Conservation (phyloP, 1,140 invertebrate species). For the Chrysopa pallens region DNA sequence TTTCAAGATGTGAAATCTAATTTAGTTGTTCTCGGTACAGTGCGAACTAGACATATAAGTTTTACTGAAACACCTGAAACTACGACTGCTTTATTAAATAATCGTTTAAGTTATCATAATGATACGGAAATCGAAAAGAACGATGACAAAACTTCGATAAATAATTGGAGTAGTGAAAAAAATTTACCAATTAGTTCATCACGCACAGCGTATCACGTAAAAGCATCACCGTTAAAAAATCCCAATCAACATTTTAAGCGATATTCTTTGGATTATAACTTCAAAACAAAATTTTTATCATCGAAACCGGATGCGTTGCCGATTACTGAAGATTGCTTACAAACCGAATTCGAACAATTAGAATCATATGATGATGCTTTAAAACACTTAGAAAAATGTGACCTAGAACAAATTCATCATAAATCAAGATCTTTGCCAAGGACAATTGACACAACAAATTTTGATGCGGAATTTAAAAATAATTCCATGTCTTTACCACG, state of each 20-base stretch:
- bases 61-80: background rate
- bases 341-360: background rate
- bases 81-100: background rate
- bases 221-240: background rate
- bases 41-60: constrained; percentile 2
- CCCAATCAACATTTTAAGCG: background rate
- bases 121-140: background rate
- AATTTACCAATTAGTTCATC: background rate
- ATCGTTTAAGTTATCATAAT: background rate
- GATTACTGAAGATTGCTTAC: too few relatives aligned
- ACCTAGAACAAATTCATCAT: background rate
- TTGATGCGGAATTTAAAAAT: background rate
- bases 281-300: background rate
- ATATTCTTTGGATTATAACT: background rate
- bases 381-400: background rate
- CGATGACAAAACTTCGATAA: background rate
- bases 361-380: background rate
- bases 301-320: too few relatives aligned
- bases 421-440: constrained; percentile 2
- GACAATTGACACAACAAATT: background rate
- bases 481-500: constrained; percentile 1
- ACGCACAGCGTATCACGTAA: too few relatives aligned
- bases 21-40: constrained; percentile 1
- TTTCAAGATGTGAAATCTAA: background rate
- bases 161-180: background rate